Base-by-base conservation (phyloP, 1,140 invertebrate species). In the Pachyrhynchus sulphureomaculatus region DNA sequence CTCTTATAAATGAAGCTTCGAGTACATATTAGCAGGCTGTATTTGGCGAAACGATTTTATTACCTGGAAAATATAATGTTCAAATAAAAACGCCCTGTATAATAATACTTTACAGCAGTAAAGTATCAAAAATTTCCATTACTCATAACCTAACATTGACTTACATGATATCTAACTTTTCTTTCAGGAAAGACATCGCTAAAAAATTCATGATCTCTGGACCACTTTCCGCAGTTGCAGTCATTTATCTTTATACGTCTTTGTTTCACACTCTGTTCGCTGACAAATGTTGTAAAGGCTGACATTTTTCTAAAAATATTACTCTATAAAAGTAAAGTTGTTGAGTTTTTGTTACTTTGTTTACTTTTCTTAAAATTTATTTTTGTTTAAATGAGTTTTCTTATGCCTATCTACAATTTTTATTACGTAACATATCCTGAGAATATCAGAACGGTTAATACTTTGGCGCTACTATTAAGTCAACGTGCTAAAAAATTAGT, bases 181-280 rank as follows among this genome's bases (percentile, higher is more conserved):
- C 48, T 17, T 37, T 20, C 2, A 26, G 34, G 21, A 41, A 41
- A 29, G 26, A 23, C 20, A 34, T 18, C 12, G 12, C 20, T 20
- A 51, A 51, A n/a, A 48, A 51, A 53, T 53, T 41, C 51, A 41
- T 41, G 51, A 53, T 53, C 21, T 41, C 37, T 41, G 51, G 34
- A 53, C 51, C 34, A 29, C 26, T 21, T n/a, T 23, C 21, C 51
- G 10, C 13, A 5, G 51, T 53, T 53, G n/a, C 51, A 41, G 17
- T 17, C 32, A 53, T 53, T 53, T 53, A 53, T 53, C 51, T 53
- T 53, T 41, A 53, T 53, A 41, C 36, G 18, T 53, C 51, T 53
- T 53, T 53, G 51, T 53, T 53, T 39, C 51, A 18, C 36, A 24
- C 51, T 17, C 36, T 53, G 2, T 29, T 15, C 10, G 17, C 13